Evolutionary conservation across 2,888 invertebrate genomes (phyloP).

Genomic region (Watsonalla cultraria): DNA sequence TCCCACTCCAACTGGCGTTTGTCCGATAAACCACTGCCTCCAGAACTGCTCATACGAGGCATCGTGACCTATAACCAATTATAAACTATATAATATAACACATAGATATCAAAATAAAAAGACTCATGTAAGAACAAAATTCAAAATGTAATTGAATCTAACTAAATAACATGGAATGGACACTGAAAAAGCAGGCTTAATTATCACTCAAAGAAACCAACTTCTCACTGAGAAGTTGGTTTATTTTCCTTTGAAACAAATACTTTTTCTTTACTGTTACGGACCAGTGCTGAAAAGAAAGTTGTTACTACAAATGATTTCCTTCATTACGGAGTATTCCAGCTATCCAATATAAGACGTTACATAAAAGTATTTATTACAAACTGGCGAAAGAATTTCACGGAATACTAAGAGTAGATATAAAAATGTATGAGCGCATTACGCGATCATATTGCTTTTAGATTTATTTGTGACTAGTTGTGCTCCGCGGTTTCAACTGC

Average conservation of each 20-base stretch:
- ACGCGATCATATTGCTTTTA: no score
- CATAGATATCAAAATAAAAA: neutral
- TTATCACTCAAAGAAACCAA: constrained; percentile 34
- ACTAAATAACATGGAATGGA: constrained; percentile 15
- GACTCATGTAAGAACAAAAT: neutral
- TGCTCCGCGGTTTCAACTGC: no score
- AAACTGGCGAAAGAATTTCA: no score
- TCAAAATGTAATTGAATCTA: constrained; percentile 1
- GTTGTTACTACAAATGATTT: neutral
- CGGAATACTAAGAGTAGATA: no score
- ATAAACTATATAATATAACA: neutral
- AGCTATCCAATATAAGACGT: no score
- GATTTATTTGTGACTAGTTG: no score
- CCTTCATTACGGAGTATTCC: no score
- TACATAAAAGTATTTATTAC: no score
- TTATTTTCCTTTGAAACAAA: constrained; percentile 22
- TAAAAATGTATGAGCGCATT: no score
- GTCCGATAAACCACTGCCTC: constrained; percentile 61
- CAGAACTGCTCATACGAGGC: constrained; percentile 79
- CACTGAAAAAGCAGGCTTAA: constrained; percentile 26
- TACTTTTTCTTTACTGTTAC: constrained; percentile 10
- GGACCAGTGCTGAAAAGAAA: neutral
- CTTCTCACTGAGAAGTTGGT: constrained; percentile 22
- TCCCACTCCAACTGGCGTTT: constrained; percentile 83
- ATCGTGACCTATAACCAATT: constrained; percentile 81